These are phyloP conservation scores for Entosphenus tridentatus DNA, from an alignment of 2,113 vertebrate species.

Conservation along the genomic window DNA sequence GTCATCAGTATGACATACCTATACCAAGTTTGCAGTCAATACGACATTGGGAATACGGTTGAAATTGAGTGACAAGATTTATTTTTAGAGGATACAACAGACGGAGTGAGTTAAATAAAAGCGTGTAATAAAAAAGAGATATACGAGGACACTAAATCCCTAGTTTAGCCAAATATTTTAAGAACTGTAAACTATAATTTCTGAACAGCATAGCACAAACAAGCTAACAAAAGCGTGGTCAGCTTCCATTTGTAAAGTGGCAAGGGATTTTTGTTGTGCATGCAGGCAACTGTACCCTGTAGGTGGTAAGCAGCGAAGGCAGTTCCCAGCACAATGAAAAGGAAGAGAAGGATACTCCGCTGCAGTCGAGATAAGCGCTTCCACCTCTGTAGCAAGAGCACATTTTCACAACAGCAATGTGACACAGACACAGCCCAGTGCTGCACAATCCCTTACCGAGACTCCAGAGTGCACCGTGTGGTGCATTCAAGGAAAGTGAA, in stretches of 20 bases:
- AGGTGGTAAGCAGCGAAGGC: slow-evolving; percentile 33
- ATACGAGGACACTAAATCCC: not conserved
- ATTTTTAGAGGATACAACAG: no score
- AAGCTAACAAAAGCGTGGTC: not conserved
- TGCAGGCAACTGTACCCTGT: slow-evolving; percentile 25
- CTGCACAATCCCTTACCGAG: not conserved
- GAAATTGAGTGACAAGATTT: no score
- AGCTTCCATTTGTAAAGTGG: not conserved
- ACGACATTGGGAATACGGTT: no score
- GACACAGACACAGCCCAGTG: not conserved
- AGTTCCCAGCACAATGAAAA: slow-evolving; percentile 31
- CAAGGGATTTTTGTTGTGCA: slow-evolving; percentile 25
- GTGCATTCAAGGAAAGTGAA: not conserved
- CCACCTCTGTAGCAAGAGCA: slow-evolving; percentile 39
- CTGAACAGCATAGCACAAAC: not conserved
- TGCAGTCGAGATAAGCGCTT: slow-evolving; percentile 77
- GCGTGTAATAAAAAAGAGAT: no score
- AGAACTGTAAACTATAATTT: slow-evolving; percentile 3
- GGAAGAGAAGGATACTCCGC: slow-evolving; percentile 43
- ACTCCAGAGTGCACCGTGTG: not conserved
- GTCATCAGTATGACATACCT: no score
- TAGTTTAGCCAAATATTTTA: not conserved
- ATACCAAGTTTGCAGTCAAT: no score
- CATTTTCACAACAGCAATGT: not conserved
- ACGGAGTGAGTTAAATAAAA: no score